phyloP scores from a whole-genome alignment of 2,113 vertebrate species.

The Cettia cetti region DNA sequence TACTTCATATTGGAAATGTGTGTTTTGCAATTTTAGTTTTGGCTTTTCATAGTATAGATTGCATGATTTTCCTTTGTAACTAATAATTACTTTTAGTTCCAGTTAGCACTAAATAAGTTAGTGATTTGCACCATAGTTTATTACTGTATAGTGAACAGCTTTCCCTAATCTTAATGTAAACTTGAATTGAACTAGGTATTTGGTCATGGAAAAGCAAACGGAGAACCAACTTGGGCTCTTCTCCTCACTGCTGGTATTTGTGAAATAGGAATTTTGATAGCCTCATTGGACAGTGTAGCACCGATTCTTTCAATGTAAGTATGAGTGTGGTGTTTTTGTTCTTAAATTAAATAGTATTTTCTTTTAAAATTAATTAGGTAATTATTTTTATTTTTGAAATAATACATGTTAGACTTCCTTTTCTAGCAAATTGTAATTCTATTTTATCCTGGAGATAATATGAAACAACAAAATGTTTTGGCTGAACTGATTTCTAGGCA shows the following conservation, averaged over 20 bases:
- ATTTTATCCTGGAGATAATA: background rate
- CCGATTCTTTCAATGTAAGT: constrained; percentile 96
- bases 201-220: constrained; percentile 93
- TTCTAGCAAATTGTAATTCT: background rate
- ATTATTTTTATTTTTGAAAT: background rate
- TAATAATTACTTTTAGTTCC: background rate
- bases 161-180: background rate
- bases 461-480: background rate
- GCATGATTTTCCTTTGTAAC: background rate
- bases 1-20: background rate
- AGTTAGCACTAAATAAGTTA: background rate
- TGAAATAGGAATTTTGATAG: constrained; percentile 94
- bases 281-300: constrained; percentile 92
- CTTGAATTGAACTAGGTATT: constrained; percentile 79
- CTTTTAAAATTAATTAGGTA: background rate
- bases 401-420: background rate
- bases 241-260: constrained; percentile 90
- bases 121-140: background rate
- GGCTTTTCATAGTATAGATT: background rate
- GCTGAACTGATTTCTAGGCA: background rate
- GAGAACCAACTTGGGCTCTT: constrained; percentile 95
- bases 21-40: background rate
- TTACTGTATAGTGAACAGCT: background rate
- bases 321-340: background rate
- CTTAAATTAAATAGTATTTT: background rate